phyloP scores from a whole-genome alignment of 2,113 vertebrate genomes.

The Sialia sialis region DNA sequence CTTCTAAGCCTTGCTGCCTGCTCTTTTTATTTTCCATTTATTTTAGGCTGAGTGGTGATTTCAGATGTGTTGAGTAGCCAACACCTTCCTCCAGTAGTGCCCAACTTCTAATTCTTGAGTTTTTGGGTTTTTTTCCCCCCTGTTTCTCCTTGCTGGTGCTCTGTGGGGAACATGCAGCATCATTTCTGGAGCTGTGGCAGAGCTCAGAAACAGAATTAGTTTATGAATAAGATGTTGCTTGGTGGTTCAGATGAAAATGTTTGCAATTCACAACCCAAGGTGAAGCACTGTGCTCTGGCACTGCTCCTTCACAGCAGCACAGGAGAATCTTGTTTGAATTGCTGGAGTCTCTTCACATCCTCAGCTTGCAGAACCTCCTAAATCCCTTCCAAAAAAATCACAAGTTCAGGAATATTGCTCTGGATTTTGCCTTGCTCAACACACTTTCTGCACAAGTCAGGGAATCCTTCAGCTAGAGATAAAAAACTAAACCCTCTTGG shows the following conservation, averaged over 20 bases:
- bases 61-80: background rate
- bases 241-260: background rate
- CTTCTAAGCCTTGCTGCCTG: background rate
- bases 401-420: background rate
- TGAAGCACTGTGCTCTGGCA: background rate
- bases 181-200: background rate
- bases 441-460: background rate
- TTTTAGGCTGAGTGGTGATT: background rate
- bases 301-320: background rate
- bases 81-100: background rate
- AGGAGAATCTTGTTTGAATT: background rate
- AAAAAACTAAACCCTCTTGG: background rate
- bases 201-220: background rate
- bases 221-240: background rate
- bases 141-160: background rate
- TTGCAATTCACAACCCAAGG: background rate
- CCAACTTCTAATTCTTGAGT: background rate
- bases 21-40: conserved; percentile 3
- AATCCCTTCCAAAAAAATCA: background rate
- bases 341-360: background rate
- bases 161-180: background rate
- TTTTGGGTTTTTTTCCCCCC: background rate
- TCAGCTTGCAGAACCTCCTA: background rate
- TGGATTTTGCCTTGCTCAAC: background rate
- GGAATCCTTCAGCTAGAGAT: background rate